Base-by-base conservation (phyloP, 92 coral and sea anemone species). In the Bergia puertoricense region DNA sequence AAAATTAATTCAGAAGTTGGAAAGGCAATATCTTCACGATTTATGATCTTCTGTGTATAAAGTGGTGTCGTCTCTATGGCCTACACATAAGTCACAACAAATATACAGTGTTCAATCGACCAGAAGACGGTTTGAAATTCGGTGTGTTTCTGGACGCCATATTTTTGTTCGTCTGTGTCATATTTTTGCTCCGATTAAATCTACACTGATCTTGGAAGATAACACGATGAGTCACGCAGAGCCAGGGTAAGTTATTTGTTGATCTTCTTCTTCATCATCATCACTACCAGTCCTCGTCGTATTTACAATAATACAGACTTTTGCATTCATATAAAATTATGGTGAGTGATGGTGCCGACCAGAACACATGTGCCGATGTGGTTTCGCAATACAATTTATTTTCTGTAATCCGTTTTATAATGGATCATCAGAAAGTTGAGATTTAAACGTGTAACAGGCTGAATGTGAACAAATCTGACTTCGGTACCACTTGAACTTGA, bases 211-310 rank as follows among this genome's bases (percentile, higher is more conserved):
- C 57, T 80, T 79, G n/a, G 41, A 74, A 82, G 54, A 48, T 56
- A 73, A 22, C 65, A 91, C 18, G 13, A 95, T 95, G 98, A 95
- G 98, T 90, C 97, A 94, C 93, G 91, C 92, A 73, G 94, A 93
- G 23, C 92, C 94, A 14, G 97, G 97, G 97, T 94, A 76, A 71
- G 93, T 89, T 67, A 40, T 41, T 67, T 68, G 6, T 9, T 7
- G 43, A 3, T 23, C 75, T 68, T 82, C 42, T 16, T 51, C 38
- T 77, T 45, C 84, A 1, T 86, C 16, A 13, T 30, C 76, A n/a
- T 74, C 18, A 74, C 50, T 8, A 8, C 59, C 59, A 54, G 16
- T 54, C 2, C 59, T 54, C 18, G 59, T 54, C 59, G 59, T 8
- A 15, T 48, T 1, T 48, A 11, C 11, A 6, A 54, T 54, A 54